Base-by-base conservation (phyloP, 2,888 invertebrate species). In the Odontothrips loti region DNA sequence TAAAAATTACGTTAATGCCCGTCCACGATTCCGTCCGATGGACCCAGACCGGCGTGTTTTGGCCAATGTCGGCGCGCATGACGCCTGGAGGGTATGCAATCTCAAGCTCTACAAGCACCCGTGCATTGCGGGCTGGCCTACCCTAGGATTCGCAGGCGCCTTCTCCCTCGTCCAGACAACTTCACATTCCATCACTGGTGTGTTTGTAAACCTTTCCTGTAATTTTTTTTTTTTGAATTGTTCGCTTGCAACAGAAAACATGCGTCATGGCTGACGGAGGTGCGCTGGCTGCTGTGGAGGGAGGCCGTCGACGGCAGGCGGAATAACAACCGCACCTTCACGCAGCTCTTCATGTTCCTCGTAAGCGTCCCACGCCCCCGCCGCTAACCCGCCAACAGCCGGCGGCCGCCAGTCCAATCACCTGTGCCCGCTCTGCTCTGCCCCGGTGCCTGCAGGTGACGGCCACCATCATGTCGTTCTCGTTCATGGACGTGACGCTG, bases 371-470 rank as follows among this genome's bases (percentile, higher is more conserved):
- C 9, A 0, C 20, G 51, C 51, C 51, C 51, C 20, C 51, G 51
- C 51, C 10, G 51, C 12, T 10, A 12, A 48, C 51, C 34, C 34
- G 34, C 34, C 34, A n/a, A 2, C 34, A 2, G 34, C 34, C 34
- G 3, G 34, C 34, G 34, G 34, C 3, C 34, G 34, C 34, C 34
- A 43, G 34, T 43, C 34, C 34, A 43, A 6, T 43, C 34, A 58
- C 58, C n/a, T 1, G 17, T 51, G 51, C 51, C 51, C 17, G 51
- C 58, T n/a, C 58, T 17, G 15, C 2, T n/a, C 51, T 3, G 6
- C 34, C 43, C 81, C 79, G n/a, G 81, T 82, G 82, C 80, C 81
- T 0, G 83, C 4, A 81, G 81, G 23, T 75, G 27, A 82, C 82
- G 58, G 83, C 83, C 11, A 51, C 82, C 47, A 79, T 82, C 8